Base-by-base conservation (phyloP, 2,113 vertebrate genomes). In the Ceyx cyanopectus region DNA sequence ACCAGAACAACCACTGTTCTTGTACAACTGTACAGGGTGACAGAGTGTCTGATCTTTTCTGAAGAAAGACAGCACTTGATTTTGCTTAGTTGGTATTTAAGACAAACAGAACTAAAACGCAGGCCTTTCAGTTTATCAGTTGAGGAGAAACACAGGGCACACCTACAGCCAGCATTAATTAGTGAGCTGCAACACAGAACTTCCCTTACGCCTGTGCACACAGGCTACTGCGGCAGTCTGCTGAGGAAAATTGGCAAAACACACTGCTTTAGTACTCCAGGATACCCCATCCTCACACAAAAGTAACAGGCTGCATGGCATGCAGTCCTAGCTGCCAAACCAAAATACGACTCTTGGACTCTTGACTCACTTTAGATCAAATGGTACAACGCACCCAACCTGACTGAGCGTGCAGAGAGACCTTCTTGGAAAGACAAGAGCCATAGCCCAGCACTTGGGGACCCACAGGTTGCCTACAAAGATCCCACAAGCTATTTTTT, bases 281-380 rank as follows among this genome's bases (percentile, higher is more conserved):
- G 26, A 57, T 63, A 79, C 50, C 30, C 95, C 83, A 92, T 70
- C 87, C 79, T 91, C 14, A 0, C 69, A 68, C 40, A 62, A 69
- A 48, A 76, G 66, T 54, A 91, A 73, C 32, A 92, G 74, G 57
- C 85, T 92, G 45, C 89, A 95, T 3, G 63, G 91, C 87, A 45
- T 1, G 43, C 86, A 93, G 76, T 32, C 77, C 91, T 41, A 80
- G 80, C 84, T 86, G 91, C 93, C 92, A 90, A 93, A 91, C 8
- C 92, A 95, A 97, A 97, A 96, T 77, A 83, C 62, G 72, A 96
- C 70, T 95, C 95, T 87, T 73, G 37, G 61, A 80, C 62, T 81
- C 89, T 73, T 84, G 81, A 92, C 80, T 91, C 69, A 91, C 89
- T 95, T 95, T 58, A 93, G 54, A 87, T 63, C 65, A 92, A 97